Evolutionary conservation across 1,140 invertebrate species (phyloP).

Genomic region (Latrodectus geometricus): DNA sequence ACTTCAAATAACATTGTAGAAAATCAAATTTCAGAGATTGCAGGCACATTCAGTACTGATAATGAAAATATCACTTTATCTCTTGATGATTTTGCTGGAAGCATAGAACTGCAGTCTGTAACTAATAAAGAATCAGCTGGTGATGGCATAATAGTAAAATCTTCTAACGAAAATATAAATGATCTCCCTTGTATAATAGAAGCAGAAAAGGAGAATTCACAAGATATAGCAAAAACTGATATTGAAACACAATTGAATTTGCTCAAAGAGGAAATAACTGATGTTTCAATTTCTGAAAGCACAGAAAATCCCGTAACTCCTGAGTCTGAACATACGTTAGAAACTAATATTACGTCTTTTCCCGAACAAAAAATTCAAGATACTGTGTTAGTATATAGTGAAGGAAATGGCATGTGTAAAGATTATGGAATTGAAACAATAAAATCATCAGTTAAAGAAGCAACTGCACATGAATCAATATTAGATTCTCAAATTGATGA

Average conservation of each 20-base stretch:
- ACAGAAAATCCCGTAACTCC: background rate
- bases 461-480: background rate
- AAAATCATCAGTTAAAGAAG: background rate
- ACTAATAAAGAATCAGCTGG: background rate
- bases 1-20: background rate
- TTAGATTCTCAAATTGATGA: background rate
- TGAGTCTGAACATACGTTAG: background rate
- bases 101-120: background rate
- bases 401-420: background rate
- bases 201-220: background rate
- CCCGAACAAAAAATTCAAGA: background rate
- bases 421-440: background rate
- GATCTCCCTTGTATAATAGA: background rate
- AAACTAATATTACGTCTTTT: background rate
- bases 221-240: too few relatives aligned
- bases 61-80: background rate
- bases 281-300: background rate
- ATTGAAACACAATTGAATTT: too few relatives aligned
- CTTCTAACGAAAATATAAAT: too few relatives aligned
- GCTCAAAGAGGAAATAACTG: background rate
- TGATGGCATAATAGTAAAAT: too few relatives aligned
- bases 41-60: too few relatives aligned
- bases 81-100: background rate
- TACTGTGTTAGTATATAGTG: background rate
- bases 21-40: too few relatives aligned